Evolutionary conservation across 2,888 invertebrate species (phyloP), one percentile per base, ranked within the genome.

Genomic region (Tinea pellionella): DNA sequence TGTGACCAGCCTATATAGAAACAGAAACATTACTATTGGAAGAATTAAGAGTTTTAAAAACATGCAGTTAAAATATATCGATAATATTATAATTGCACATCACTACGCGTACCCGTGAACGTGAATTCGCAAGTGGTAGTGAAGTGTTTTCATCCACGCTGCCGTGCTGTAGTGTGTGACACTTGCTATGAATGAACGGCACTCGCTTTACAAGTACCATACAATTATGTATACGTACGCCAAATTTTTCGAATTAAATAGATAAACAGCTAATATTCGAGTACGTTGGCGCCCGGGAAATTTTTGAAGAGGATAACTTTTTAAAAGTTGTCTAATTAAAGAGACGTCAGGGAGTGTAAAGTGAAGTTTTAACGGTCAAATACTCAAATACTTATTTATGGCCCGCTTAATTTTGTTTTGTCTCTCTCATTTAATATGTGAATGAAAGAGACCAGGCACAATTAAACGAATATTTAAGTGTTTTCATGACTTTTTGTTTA

Each of bases 61-160:
- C 24, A 24, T 24, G 6, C 6, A 24, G 6, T 24, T 24, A 24
- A 3, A 3, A 3, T 24, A 24, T 37, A 37, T 37, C 37, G 37
- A 37, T 37, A 37, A 37, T 37, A 9, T n/a, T 37, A 2, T 2
- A 6, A 12, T n/a, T 37, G 2, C 6, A 37, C 47, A 47, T 47
- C 47, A 15, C 47, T 47, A 47, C 1, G n/a, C 37, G 37, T 37
- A 37, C 37, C 16, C 15, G 47, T 47, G 47, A 47, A 47, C 47
- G 47, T 24, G 53, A 9, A 37, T 47, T 53, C 53, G 15, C 57
- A 57, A 57, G 57, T 13, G 57, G n/a, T 32, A 12, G 18, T 57
- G 57, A 32, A 57, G 57, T 57, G 32, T 57, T 57, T 57, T 32
- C 57, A 57, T 57, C 32, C 29, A 24, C 55, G 19, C 29, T 29